These are phyloP conservation scores for Anguilla pacifica DNA, from an alignment of 2,797 vertebrate genomes.

Conservation along the genomic window DNA sequence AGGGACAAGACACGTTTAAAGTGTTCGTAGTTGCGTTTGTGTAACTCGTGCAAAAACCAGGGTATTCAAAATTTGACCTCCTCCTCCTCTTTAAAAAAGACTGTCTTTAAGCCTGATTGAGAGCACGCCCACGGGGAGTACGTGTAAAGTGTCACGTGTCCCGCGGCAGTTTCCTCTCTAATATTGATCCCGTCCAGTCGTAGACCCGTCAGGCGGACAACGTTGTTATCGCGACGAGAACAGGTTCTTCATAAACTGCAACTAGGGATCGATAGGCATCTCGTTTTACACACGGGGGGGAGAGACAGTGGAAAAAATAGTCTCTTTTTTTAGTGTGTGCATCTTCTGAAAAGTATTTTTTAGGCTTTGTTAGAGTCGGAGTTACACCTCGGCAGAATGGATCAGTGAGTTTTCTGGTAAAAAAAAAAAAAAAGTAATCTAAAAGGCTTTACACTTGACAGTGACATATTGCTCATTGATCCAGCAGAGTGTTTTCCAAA, in stretches of 20 bases:
- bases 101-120: background rate
- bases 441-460: background rate
- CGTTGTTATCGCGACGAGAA: background rate
- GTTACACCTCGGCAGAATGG: background rate
- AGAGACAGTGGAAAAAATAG: background rate
- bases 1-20: background rate
- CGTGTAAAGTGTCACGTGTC: background rate
- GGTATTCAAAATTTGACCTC: background rate
- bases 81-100: too few relatives aligned
- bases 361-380: background rate
- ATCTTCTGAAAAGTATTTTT: background rate
- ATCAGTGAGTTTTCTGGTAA: background rate
- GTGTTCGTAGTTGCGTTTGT: background rate
- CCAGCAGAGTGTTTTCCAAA: background rate
- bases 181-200: background rate
- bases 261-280: background rate
- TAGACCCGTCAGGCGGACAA: background rate
- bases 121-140: background rate
- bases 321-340: background rate
- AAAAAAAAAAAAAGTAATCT: background rate
- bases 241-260: background rate
- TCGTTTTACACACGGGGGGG: background rate
- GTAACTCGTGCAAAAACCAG: background rate
- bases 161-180: background rate
- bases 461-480: background rate